Conservation (phyloP, 2,888 invertebrate genomes). For the Heterodera filipjevi region DNA sequence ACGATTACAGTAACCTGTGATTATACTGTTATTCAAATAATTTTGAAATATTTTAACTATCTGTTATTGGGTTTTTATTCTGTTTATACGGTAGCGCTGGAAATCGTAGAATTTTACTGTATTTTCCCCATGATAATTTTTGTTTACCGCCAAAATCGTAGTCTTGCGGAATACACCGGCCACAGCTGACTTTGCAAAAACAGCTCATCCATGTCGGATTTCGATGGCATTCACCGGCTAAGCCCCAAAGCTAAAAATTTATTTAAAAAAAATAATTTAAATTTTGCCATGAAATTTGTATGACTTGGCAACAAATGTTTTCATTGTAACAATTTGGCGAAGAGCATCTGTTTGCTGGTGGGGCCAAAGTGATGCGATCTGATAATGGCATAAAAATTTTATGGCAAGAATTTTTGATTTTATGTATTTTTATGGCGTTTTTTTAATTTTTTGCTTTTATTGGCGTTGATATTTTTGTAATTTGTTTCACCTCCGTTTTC, state of each 20-base stretch:
- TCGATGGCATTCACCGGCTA: conserved; percentile 46
- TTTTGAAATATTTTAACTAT: too few species aligned
- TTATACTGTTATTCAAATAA: too few species aligned
- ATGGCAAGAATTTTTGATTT: too few species aligned
- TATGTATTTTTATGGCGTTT: too few species aligned
- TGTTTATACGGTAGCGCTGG: too few species aligned
- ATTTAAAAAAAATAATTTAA: not conserved
- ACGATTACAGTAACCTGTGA: too few species aligned
- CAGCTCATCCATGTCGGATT: conserved; percentile 60
- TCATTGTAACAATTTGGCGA: conserved; percentile 60
- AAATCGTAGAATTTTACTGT: too few species aligned
- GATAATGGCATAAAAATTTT: too few species aligned
- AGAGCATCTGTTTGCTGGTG: conserved; percentile 20
- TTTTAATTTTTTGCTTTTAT: not conserved
- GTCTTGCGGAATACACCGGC: conserved; percentile 57
- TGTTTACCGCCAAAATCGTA: conserved; percentile 57
- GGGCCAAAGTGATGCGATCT: conserved; percentile 21
- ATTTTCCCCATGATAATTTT: too few species aligned
- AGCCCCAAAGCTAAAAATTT: conserved; percentile 45
- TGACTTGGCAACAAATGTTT: conserved; percentile 55
- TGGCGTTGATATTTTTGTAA: not conserved
- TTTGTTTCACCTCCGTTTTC: not conserved
- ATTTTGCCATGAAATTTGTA: too few species aligned
- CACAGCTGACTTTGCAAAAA: conserved; percentile 62
- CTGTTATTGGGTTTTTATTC: too few species aligned